Percentiles rank a stretch among this genome's conserved stretches.
Evolutionary conservation across 1,140 invertebrate genomes (phyloP).

Genomic region (Drosophila kanapiae): DNA sequence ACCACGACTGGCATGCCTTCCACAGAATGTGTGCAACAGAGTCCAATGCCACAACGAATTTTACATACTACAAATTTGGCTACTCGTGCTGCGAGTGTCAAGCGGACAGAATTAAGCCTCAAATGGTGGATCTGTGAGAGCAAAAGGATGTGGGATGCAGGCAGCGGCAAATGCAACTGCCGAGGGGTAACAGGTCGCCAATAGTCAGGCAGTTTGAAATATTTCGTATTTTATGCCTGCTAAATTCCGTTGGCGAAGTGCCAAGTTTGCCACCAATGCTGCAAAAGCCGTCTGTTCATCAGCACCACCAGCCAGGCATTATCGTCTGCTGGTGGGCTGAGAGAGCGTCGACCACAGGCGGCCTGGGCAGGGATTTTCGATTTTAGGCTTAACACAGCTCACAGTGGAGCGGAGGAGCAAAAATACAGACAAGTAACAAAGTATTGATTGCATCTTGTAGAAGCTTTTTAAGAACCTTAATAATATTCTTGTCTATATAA

Average conservation of each 20-base stretch:
- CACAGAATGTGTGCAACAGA: constrained; percentile 34
- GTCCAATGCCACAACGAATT: constrained; percentile 68
- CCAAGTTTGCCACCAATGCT: constrained; percentile 71
- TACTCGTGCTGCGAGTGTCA: constrained; percentile 59
- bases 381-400: constrained; percentile 68
- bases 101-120: constrained; percentile 73
- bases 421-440: neutral
- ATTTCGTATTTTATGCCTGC: constrained; percentile 75
- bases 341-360: constrained; percentile 51
- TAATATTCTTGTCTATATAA: no score
- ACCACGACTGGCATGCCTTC: neutral
- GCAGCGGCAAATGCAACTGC: neutral
- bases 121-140: constrained; percentile 47
- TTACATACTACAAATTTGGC: constrained; percentile 72
- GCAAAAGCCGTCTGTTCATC: constrained; percentile 45
- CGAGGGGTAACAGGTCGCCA: constrained; percentile 47
- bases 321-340: constrained; percentile 29
- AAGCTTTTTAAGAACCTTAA: no score
- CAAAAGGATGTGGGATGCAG: constrained; percentile 8
- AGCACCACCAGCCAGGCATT: constrained; percentile 43
- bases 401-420: neutral
- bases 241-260: constrained; percentile 75
- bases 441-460: no score
- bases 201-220: constrained; percentile 67
- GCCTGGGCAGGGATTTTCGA: constrained; percentile 62